Evolutionary conservation across 2,797 vertebrate species (phyloP), one percentile per base, ranked within the genome.

Genomic region (Melanotaenia boesemani): DNA sequence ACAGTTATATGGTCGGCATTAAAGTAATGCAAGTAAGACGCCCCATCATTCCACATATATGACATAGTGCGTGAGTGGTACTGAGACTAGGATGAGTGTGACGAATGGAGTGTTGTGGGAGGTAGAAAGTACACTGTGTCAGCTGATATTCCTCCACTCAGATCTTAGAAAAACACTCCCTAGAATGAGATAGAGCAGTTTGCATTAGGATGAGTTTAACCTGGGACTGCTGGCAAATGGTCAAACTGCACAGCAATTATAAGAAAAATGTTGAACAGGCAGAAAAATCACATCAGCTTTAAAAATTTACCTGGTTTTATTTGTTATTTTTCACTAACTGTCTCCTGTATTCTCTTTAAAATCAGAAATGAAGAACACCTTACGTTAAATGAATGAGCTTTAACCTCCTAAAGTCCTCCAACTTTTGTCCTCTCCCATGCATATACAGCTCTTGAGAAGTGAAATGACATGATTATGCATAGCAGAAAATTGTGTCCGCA

Each of bases 401-500:
- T 5, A 10, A 26, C 34, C 7, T 32, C 50, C 26, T 37, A 12
- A 63, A 66, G 44, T 0, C 22, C 4, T 57, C 7, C 41, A 52
- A 16, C 26, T n/a, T 2, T 18, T 28, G 46, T 57, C 55, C 55
- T 59, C 46, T 58, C 28, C 8, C 59, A 60, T 41, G 44, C 16
- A 15, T 39, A 48, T 10, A 5, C 20, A 16, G 60, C 39, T 69
- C 81, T 74, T 70, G 64, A 76, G 41, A 57, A 39, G 66, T 86
- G 85, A 92, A 92, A 90, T 79, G 75, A 91, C 88, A 74, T 89
- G 88, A 92, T 93, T 91, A 92, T 89, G 78, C 58, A 72, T 82
- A 89, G 79, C 86, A 89, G 89, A 92, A 93, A 93, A 94, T 93
- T 89, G 90, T 91, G 91, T 93, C 90, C 67, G 30, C 94, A 94